Base-by-base conservation (phyloP, 2,113 vertebrate species). In the Pipra filicauda region DNA sequence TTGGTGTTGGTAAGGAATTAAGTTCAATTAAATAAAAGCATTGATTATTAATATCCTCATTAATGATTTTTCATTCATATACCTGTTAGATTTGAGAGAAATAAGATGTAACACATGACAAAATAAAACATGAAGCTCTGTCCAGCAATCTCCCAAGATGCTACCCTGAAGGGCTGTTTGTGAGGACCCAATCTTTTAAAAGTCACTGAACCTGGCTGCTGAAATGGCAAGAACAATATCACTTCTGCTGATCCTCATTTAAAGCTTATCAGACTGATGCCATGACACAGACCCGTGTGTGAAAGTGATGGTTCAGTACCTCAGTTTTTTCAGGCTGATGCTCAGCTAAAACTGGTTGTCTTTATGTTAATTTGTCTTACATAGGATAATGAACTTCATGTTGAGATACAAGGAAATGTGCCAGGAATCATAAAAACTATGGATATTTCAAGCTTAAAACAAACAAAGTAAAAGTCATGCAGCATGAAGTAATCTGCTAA, bases 381-480 rank as follows among this genome's bases (percentile, higher is more conserved):
- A 69, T 41, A 64, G 62, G 44, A 61, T 88, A 96, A 94, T 90
- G 90, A 93, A 83, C 58, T 91, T 88, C 78, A 85, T 2, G 37
- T 64, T 93, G 88, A 70, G 49, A 95, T 33, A 39, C 12, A 88
- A 85, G 75, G 31, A 93, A 79, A 76, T 83, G 64, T 90, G 88
- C 67, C 59, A 96, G 39, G 85, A 91, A 91, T 96, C 75, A 75
- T 91, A 95, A 94, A 66, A 82, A n/a, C 46, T 62, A 16, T 46
- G 46, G 20, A 85, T 73, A 55, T 80, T 88, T 91, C 54, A 83
- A 66, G 41, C 90, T 95, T 76, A 93, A 92, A 89, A 85, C 58
- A 95, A 94, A 64, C 28, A 85, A 88, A 46, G 54, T 85, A 83
- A 95, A 91, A 91, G 41, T 39, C 31, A 37, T 76, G 19, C 58